Evolutionary conservation across 1,140 invertebrate species (phyloP), one percentile per base, ranked within the genome.

Genomic region (Parasteatoda tepidariorum): DNA sequence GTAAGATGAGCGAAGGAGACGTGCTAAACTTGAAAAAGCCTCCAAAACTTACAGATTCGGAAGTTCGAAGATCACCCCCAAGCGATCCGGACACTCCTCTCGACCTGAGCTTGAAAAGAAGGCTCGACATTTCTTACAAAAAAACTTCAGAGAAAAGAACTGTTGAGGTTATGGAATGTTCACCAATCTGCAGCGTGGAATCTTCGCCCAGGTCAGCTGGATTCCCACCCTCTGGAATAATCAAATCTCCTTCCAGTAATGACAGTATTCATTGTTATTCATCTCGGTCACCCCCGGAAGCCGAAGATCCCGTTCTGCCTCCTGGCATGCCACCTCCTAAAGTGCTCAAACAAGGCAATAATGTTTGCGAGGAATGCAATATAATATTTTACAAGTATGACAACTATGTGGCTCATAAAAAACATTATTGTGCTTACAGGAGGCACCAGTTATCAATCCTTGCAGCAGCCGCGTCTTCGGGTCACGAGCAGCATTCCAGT

Each of bases 371-470:
- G 86, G 96, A 98, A 86, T 98, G 97, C 90, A 97, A 98, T 87
- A 99, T 99, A 75, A 96, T 97, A 0, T 99, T 99, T 86, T 98
- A 96, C 89, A 96, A 96, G 86, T 94, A 96, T 86, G 97, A 99
- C 88, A 98, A 97, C 87, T 98, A 96, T 86, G 89, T 97, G 22
- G 93, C 96, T 1, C 97, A 98, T 88, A 98, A 98, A 88, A 94
- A 95, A 86, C 95, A 97, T 87, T 98, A 98, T 88, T 98, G 97
- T 89, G 95, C 96, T 11, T 94, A 94, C 0, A 90, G 94, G n/a
- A 5, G 68, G 3, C 34, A 22, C 13, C 79, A 83, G 68, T 31
- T 83, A 13, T 62, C 67, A 5, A 68, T 57, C 31, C 11, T 73
- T n/a, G 70, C 78, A 7, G 78, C 78, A 11, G 78, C 66, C 2